phyloP scores from a whole-genome alignment of 2,888 invertebrate genomes.

The Polietes domitor region DNA sequence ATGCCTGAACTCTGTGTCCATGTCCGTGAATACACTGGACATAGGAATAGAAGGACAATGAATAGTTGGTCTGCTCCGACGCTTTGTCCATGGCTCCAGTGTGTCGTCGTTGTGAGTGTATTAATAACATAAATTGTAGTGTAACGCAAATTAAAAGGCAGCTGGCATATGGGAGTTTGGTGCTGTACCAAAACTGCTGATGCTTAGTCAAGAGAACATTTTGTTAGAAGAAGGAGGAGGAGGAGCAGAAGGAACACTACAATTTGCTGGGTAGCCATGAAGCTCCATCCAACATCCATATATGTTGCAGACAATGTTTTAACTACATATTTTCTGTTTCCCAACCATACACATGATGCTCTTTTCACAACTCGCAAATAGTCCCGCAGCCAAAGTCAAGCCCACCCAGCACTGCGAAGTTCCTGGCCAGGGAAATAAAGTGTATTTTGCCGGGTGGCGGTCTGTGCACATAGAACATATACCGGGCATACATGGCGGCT shows the following conservation, averaged over 20 bases:
- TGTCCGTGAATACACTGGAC: background rate
- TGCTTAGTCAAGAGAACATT: conserved; percentile 27
- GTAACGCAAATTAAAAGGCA: conserved; percentile 66
- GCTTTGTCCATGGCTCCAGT: background rate
- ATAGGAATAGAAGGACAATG: background rate
- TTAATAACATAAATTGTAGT: conserved; percentile 67
- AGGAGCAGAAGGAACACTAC: conserved; percentile 18
- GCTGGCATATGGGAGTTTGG: conserved; percentile 63
- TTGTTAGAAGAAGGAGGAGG: background rate
- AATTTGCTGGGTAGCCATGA: conserved; percentile 45
- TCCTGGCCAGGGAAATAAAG: background rate
- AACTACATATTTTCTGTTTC: no score
- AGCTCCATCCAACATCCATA: conserved; percentile 35
- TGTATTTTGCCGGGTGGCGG: background rate
- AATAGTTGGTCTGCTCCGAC: background rate
- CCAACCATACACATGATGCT: conserved; percentile 25
- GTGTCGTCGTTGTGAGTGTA: conserved; percentile 33
- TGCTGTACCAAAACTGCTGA: conserved; percentile 19
- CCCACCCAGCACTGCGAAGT: background rate
- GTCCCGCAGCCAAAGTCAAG: conserved; percentile 8
- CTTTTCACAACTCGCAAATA: conserved; percentile 4
- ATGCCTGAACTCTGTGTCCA: background rate
- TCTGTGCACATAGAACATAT: background rate
- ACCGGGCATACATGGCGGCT: background rate
- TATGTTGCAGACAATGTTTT: background rate